Base-by-base conservation (phyloP, 2,888 invertebrate genomes). In the Agriopis leucophaearia region DNA sequence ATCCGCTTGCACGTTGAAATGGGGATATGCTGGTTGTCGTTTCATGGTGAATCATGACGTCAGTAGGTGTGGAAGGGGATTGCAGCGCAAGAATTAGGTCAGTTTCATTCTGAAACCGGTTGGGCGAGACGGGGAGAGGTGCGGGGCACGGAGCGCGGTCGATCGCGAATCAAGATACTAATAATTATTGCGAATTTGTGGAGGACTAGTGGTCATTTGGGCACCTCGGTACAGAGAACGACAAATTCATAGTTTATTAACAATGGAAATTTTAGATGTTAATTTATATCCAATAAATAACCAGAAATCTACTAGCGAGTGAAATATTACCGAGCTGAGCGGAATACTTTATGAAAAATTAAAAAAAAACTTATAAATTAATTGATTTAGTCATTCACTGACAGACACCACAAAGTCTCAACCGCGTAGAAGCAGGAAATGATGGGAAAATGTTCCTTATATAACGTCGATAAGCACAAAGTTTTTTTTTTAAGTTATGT, bases 61-160 rank as follows among this genome's bases (percentile, higher is more conserved):
- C 95, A 95, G 92, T 90, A 72, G 81, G 85, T 84, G 87, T 82
- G 89, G 89, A 84, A 87, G 88, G 90, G 89, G 90, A 80, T 74
- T 93, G 93, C 93, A 92, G 85, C 81, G 77, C 75, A 78, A 88
- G 89, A 95, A 94, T 93, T 94, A 88, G 95, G 94, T 94, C 95
- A 94, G 94, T 95, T 95, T 95, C 95, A 95, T 95, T 95, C 95
- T 95, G 94, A 95, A 95, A 95, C 94, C 94, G 92, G 91, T 87
- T 87, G 77, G 82, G 80, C 64, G 78, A 69, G 75, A 78, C 15
- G 59, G 38, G 74, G 80, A 69, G 78, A 76, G 79, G 81, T 80
- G 79, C 71, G 76, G 71, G 80, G 77, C 79, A 78, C 73, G 76
- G 71, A 71, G 71, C 44, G 71, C 77, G 82, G 74, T 85, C 85